phyloP scores from a whole-genome alignment of 2,113 vertebrate species.

The Sceloporus undulatus region DNA sequence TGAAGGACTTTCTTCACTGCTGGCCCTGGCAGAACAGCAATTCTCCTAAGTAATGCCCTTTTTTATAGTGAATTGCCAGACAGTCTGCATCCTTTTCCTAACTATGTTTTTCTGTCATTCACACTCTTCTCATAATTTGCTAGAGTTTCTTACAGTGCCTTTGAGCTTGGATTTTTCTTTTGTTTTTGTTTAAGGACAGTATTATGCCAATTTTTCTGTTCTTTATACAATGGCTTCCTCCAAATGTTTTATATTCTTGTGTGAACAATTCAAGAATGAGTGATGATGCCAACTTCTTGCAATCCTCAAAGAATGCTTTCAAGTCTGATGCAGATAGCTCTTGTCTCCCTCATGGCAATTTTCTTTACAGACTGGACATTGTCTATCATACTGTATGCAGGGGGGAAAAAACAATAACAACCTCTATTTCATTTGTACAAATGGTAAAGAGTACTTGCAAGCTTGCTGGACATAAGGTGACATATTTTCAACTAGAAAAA shows the following conservation, averaged over 20 bases:
- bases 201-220: conserved; percentile 65
- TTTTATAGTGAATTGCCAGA: conserved; percentile 34
- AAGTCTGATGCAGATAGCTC: conserved; percentile 68
- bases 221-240: conserved; percentile 51
- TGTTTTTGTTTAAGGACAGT: conserved; percentile 48
- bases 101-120: conserved; percentile 57
- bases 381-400: neutral
- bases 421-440: neutral
- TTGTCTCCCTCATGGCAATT: conserved; percentile 67
- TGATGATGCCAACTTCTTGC: conserved; percentile 51
- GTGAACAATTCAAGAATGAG: conserved; percentile 58
- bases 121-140: conserved; percentile 29
- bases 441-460: neutral
- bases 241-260: conserved; percentile 46
- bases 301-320: conserved; percentile 65
- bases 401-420: too few species aligned
- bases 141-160: conserved; percentile 56
- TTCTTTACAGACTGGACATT: conserved; percentile 62
- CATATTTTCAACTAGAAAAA: neutral
- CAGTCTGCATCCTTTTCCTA: conserved; percentile 51
- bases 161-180: conserved; percentile 52
- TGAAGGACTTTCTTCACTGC: too few species aligned
- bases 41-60: neutral
- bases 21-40: neutral
- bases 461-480: neutral